Evolutionary conservation across 2,113 vertebrate species (phyloP), one percentile per base, ranked within the genome.

Genomic region (Periophthalmus modestus): DNA sequence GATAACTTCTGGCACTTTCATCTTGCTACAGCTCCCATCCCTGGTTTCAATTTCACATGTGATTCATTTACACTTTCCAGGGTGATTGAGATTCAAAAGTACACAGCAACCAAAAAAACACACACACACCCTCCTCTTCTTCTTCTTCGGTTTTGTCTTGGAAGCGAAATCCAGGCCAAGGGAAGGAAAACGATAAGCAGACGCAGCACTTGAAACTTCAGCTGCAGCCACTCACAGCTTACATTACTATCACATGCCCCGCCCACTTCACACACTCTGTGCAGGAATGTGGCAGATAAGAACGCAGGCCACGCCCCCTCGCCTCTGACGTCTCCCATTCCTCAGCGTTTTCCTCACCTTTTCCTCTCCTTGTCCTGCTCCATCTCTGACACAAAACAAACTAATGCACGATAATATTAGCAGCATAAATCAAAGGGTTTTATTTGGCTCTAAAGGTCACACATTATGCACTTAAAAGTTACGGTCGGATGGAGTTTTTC

Each of bases 211-310:
- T 74, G 71, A 82, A 75, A 69, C 47, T 58, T 78, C 80, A 72
- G 76, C 87, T 76, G 87, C 73, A 85, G 75, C 90, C 92, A 93
- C 89, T 92, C 81, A 86, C 70, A 5, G 54, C 19, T 33, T 69
- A 80, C 54, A 74, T 62, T 82, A 71, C 83, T 89, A 91, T 92
- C 90, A 82, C 75, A 78, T n/a, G 52, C 74, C 72, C 67, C 80
- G 73, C 84, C 84, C 84, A 89, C 80, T 77, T 78, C 82, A 81
- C 81, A 72, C 74, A 71, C 70, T 48, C 62, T 36, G 72, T 47
- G 61, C 78, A 93, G 89, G 92, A 94, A 93, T 94, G 93, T 88
- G 84, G 10, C 80, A 87, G 92, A 93, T 93, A 94, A 92, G 83
- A 68, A 87, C 68, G 74, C 66, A 75, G 72, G 79, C 84, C 79